Conservation (phyloP, 2,113 vertebrate species). For the Peromyscus polionotus region DNA sequence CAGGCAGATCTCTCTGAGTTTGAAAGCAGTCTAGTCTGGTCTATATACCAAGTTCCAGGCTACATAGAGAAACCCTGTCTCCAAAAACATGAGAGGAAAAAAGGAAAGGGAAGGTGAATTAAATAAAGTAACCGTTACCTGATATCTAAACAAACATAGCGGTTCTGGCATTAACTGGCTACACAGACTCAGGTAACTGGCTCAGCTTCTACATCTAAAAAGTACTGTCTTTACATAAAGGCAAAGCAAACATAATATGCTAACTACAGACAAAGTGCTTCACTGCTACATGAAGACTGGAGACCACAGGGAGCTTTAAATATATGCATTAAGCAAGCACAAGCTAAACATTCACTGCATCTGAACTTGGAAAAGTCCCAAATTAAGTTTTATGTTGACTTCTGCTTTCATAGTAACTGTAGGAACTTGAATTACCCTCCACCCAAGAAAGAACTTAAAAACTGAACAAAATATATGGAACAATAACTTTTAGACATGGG, state of each 20-base stretch:
- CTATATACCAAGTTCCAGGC: background rate
- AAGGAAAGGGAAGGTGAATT: background rate
- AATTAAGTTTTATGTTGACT: background rate
- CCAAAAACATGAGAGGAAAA: background rate
- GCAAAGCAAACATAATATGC: background rate
- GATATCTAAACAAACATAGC: background rate
- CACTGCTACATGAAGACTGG: background rate
- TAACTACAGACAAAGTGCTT: background rate
- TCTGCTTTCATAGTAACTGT: background rate
- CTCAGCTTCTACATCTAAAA: background rate
- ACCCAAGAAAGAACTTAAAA: constrained; percentile 9
- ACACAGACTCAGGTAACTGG: background rate
- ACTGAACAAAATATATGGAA: constrained; percentile 10
- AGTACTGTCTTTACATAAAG: background rate
- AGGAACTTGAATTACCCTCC: background rate
- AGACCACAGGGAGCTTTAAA: constrained; percentile 13
- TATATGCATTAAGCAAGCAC: background rate
- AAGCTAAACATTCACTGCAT: background rate
- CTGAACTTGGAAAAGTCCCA: constrained; percentile 8
- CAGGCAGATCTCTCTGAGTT: background rate
- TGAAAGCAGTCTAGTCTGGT: background rate
- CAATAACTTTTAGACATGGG: constrained; percentile 22
- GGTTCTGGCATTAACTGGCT: background rate
- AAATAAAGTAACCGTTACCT: background rate
- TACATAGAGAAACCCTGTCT: background rate